Evolutionary conservation across 2,888 invertebrate genomes (phyloP), one percentile per base, ranked within the genome.

Genomic region (Drosophila robusta): DNA sequence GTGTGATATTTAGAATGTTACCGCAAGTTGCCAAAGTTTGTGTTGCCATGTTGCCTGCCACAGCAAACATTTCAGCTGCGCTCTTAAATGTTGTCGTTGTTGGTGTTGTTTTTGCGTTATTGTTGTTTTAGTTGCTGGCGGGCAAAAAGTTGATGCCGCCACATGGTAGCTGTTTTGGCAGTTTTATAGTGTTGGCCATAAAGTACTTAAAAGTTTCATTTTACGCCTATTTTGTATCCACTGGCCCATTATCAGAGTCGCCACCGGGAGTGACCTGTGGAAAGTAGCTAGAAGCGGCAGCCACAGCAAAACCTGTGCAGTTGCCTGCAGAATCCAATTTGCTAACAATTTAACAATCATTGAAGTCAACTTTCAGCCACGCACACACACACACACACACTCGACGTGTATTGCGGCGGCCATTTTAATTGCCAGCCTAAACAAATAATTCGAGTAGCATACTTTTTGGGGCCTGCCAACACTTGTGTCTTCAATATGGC

Each of bases 171-270:
- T 89, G 83, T 87, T 89, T 80, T 73, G 69, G 80, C 80, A 78
- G 78, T 83, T 90, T 90, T 81, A 84, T 80, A 82, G 89, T 87
- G 87, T 72, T 80, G 85, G 62, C 83, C 85, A 78, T 89, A 90
- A 89, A 89, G 87, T 89, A 80, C 89, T 89, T 89, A 89, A 89
- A 90, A 90, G 90, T 89, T 89, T 90, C 85, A 87, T 89, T 90
- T 89, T 85, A 89, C 87, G 89, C 89, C 89, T 89, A 87, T 89
- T 89, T 87, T 75, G 85, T 66, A 74, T 78, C 76, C 75, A 78
- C 70, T 65, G 79, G 65, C 70, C 90, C 82, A 84, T 87, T 87
- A 87, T 87, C 78, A 65, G 63, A 64, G 67, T 44, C 64, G 14
- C 14, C 18, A 38, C 16, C 6, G 3, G 36, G 42, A 63, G 74